phyloP scores from a whole-genome alignment of 2,797 vertebrate genomes.

The Microctenopoma stevenorrisi region DNA sequence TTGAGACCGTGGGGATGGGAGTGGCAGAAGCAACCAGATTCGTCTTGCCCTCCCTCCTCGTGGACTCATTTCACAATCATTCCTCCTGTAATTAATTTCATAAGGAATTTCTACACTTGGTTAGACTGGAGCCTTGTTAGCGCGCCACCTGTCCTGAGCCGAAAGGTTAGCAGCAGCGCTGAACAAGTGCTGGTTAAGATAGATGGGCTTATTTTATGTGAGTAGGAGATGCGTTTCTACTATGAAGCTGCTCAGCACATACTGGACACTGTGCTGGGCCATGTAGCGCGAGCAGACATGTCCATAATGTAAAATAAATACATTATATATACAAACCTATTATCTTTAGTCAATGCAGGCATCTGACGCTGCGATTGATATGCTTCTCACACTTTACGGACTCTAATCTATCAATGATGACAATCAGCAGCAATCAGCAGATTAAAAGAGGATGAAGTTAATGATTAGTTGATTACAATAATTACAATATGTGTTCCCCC shows the following conservation, averaged over 20 bases:
- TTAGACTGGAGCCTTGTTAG: conserved; percentile 56
- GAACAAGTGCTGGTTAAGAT: conserved; percentile 48
- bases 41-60: conserved; percentile 12
- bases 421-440: not conserved
- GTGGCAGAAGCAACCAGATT: conserved; percentile 41
- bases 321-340: not conserved
- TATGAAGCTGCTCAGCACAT: conserved; percentile 34
- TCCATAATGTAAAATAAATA: conserved; percentile 14
- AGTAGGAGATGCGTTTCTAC: conserved; percentile 24
- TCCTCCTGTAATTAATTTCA: conserved; percentile 75
- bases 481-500: too few relatives aligned
- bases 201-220: conserved; percentile 62
- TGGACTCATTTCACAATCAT: conserved; percentile 55
- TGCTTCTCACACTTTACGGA: not conserved
- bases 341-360: not conserved
- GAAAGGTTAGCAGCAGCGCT: conserved; percentile 33
- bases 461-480: too few relatives aligned
- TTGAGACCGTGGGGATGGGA: conserved; percentile 36
- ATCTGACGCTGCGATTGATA: not conserved
- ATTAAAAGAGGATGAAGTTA: not conserved
- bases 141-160: conserved; percentile 55
- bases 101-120: conserved; percentile 65
- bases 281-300: conserved; percentile 3
- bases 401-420: not conserved
- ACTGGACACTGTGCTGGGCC: conserved; percentile 5